Conservation (phyloP, 2,113 vertebrate genomes). For the Xenopus tropicalis region UCB_Xtro_10.0 CM004450.2:131613001-131613500, state of each 20-base stretch:
- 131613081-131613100: slow-evolving; percentile 14
- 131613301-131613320: not conserved
- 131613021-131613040: slow-evolving; percentile 24
- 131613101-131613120: not conserved
- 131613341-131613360: too few species aligned
- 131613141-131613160: slow-evolving; percentile 19
- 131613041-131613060: slow-evolving; percentile 26
- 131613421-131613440: too few species aligned
- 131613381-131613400: too few species aligned
- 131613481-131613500: too few species aligned
- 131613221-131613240: not conserved
- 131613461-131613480: too few species aligned
- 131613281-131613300: not conserved
- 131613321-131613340: too few species aligned
- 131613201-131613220: not conserved
- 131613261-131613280: not conserved
- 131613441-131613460: too few species aligned
- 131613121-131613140: slow-evolving; percentile 10
- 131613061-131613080: slow-evolving; percentile 11
- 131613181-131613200: not conserved
- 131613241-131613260: not conserved
- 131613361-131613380: too few species aligned
- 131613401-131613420: too few species aligned
- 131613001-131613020: slow-evolving; percentile 1
- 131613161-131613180: not conserved